A percentile compares a stretch with the other conserved stretches of the same genome.
Evolutionary conservation across 2,797 vertebrate genomes (phyloP).

Genomic region (Artibeus jamaicensis): DNA sequence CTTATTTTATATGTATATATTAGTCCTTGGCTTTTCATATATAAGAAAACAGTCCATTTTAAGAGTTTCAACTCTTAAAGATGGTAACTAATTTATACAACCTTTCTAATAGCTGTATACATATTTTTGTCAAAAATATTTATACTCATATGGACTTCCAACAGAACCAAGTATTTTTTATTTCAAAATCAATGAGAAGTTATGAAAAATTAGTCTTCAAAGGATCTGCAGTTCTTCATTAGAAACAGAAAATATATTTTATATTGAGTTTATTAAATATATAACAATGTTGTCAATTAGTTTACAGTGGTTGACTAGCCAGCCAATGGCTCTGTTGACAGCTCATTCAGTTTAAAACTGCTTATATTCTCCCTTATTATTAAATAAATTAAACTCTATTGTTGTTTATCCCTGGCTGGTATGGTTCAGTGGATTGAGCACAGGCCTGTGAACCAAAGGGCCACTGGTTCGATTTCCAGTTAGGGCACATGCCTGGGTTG

Average conservation of each 20-base stretch:
- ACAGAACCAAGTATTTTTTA: neutral
- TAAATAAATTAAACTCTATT: neutral
- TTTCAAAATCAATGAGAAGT: conserved; percentile 24
- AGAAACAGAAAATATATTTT: neutral
- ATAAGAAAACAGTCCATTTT: neutral
- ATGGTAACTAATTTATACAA: neutral
- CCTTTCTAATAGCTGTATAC: neutral
- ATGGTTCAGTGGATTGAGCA: too few relatives aligned
- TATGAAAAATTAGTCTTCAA: neutral
- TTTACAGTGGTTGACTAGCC: neutral
- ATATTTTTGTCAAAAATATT: neutral
- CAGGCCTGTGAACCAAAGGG: too few relatives aligned
- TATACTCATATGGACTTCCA: neutral
- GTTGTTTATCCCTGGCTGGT: neutral
- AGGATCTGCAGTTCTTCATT: neutral
- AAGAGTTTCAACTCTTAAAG: neutral
- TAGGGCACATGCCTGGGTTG: too few relatives aligned
- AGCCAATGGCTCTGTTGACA: neutral
- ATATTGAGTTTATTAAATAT: neutral
- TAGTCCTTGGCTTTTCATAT: neutral
- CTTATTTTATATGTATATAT: neutral
- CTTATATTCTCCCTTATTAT: neutral
- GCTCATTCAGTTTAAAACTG: neutral
- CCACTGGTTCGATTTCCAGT: too few relatives aligned
- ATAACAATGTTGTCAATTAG: neutral